Base-by-base conservation (phyloP, 2,888 invertebrate genomes). In the Cheilosia impressa region DNA sequence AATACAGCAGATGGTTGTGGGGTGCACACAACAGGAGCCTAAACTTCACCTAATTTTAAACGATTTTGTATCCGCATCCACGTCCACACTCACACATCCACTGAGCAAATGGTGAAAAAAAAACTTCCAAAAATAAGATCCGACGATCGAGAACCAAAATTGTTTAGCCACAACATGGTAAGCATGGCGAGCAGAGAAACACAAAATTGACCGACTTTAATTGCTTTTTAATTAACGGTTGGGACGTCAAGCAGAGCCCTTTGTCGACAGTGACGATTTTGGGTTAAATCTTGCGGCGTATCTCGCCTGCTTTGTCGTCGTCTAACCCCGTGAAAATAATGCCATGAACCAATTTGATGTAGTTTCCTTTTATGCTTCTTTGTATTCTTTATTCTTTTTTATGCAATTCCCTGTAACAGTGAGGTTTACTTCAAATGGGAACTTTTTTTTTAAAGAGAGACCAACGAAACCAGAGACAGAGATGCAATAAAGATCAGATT, bases 171-270 rank as follows among this genome's bases (percentile, higher is more conserved):
- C 43, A 57, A 50, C 47, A 55, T 50, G 68, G 50, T 41, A 50
- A 58, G 41, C 75, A 63, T 57, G 22, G 55, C 15, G 34, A 52
- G 55, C 47, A 41, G 19, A n/a, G 52, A 10, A 50, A 57, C 65
- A 53, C 19, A 66, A 73, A 73, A 45, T 34, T 65, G 71, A 80
- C 73, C 78, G 73, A 73, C 73, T 83, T 83, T 83, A 80, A 84
- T 84, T 84, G 84, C 80, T 53, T 66, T 80, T 55, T 84, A 84
- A 84, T 84, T 75, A 84, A 73, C 84, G 75, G 80, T 80, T 73
- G 50, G 63, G 73, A 69, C 78, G 63, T 83, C 83, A 83, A 72
- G 68, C 78, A 52, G 68, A 31, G 69, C 63, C 22, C 62, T 63
- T 53, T 73, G 66, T 52, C 57, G 83, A 63, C 50, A 83, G 68